Base-by-base conservation (phyloP, 2,113 vertebrate genomes). In the Micronycteris hirsuta region DNA sequence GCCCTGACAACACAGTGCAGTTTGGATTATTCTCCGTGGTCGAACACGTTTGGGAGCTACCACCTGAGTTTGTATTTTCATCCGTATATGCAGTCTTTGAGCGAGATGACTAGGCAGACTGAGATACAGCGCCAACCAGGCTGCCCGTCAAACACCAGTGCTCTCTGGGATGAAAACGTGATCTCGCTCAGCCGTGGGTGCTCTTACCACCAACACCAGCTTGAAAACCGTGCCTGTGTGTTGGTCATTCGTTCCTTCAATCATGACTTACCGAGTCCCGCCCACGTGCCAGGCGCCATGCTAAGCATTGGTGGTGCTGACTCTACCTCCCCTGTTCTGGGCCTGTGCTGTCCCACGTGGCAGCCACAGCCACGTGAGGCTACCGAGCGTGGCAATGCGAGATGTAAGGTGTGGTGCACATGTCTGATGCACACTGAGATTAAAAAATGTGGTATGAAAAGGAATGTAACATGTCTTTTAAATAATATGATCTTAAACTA, bases 131-230 rank as follows among this genome's bases (percentile, higher is more conserved):
- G 12, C 76, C 17, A 10, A 38, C 41, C 45, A 3, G 11, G 4
- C 10, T 19, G 38, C 3, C n/a, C 65, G 61, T 81, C 9, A 2
- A 90, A 15, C 6, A 16, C 12, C 14, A 4, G 22, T 1, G 0
- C 49, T 41, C 15, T 33, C 47, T 22, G 1, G 5, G 0, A 38
- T 28, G 71, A 33, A 52, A 36, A 70, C 17, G 31, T 3, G 17
- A 28, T 58, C 7, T 7, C 0, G 28, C 0, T 28, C 54, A 77
- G 26, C 52, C 0, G 0, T 5, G 26, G 36, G 13, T 73, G 9
- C 56, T 67, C 47, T n/a, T 20, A 71, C n/a, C 11, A 33, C 38
- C 58, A 16, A n/a, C 10, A 11, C 17, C 7, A 65, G 56, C 67
- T 81, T 56, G 92, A 45, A 74, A 41, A 63, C 63, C 61, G 38